Evolutionary conservation across 1,140 invertebrate genomes (phyloP).

Genomic region (Drosophila parvula): DNA sequence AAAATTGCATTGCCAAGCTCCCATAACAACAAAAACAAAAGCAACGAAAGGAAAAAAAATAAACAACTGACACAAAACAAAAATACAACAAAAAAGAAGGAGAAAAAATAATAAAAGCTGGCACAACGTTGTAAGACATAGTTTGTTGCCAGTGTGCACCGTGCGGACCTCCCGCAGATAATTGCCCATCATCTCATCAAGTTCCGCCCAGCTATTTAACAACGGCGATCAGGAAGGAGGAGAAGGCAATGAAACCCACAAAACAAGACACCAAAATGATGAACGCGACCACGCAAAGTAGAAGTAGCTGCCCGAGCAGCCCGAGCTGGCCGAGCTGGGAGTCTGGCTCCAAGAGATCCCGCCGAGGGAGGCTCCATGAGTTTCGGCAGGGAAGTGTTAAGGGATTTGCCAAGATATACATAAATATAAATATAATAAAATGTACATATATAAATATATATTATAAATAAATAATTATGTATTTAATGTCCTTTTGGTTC

Average conservation of each 20-base stretch:
- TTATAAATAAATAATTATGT: too few species aligned
- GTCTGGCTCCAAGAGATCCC: background rate
- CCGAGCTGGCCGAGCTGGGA: conserved; percentile 20
- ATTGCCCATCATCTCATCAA: conserved; percentile 84
- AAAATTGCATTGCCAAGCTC: conserved; percentile 63
- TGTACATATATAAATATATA: too few species aligned
- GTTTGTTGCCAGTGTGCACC: conserved; percentile 58
- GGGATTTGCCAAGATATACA: background rate
- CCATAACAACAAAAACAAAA: background rate
- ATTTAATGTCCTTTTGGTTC: too few species aligned
- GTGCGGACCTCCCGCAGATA: conserved; percentile 81
- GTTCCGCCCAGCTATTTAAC: conserved; percentile 82
- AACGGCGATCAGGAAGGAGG: conserved; percentile 14
- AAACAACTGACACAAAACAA: background rate
- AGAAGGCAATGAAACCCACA: conserved; percentile 75
- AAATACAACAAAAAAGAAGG: conserved; percentile 1
- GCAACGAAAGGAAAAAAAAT: background rate
- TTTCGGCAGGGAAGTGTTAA: background rate
- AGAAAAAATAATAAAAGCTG: conserved; percentile 18
- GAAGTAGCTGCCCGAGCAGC: conserved; percentile 63
- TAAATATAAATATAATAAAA: too few species aligned
- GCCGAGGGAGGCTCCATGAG: background rate
- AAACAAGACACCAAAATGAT: conserved; percentile 82
- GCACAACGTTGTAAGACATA: conserved; percentile 75
- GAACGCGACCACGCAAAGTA: conserved; percentile 80